Evolutionary conservation across 2,797 vertebrate genomes (phyloP), one percentile per base, ranked within the genome.

Genomic region (Aselliscus stoliczkanus): DNA sequence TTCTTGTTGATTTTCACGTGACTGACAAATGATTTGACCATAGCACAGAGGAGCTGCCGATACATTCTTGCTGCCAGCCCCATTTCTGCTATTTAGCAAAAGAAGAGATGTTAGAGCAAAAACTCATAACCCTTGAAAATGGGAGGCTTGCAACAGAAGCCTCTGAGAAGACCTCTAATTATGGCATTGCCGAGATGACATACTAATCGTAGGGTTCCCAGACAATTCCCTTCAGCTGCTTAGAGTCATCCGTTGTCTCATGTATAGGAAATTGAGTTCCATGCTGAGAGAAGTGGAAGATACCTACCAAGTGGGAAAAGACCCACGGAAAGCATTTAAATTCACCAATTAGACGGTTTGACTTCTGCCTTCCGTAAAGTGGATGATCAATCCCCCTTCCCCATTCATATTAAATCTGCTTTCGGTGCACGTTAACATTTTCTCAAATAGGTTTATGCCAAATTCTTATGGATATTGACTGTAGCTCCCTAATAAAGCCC

Each of bases 1-100:
- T 92, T 90, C 94, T 92, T 88, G 82, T 96, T 91, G 87, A 88
- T 96, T 94, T 95, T 83, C 96, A 96, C 81, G 76, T 95, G 88
- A 87, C 96, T 96, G 95, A 77, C 91, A 97, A 89, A 76, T n/a
- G 62, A 93, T 89, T 15, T 65, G 70, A 96, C 88, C 95, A 60
- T n/a, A 76, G 91, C 34, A 42, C 52, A 64, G 94, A 89, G 84
- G 65, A 75, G 67, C 34, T 44, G 67, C 80, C 7, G 9, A 60
- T 11, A 42, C 27, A 5, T 87, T 87, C 82, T 37, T 25, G 69
- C 18, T 88, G 44, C 88, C 82, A 91, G 85, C 15, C 75, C 31
- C 17, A 3, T 9, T n/a, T 88, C 56, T 77, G n/a, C 75, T 93
- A 4, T 91, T 95, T 89, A 83, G 70, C 92, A 91, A 83, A 84